Evolutionary conservation across 2,113 vertebrate genomes (phyloP), one percentile per base, ranked within the genome.

Genomic region (Leucopsar rothschildi): DNA sequence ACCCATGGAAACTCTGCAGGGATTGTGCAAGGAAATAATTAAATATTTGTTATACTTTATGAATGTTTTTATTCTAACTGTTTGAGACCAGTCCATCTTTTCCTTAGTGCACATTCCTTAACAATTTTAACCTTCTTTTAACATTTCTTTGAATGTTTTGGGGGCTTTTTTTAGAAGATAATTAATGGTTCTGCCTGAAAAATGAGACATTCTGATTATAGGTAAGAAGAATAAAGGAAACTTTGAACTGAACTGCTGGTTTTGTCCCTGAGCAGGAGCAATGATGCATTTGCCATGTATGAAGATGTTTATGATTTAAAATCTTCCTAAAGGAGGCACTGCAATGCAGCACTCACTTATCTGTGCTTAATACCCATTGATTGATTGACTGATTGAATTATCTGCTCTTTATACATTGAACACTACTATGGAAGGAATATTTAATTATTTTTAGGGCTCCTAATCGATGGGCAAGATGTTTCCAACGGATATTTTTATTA

Each of bases 91-190:
- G 28, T 53, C 27, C 60, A 16, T 39, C 27, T 37, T 68, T 68
- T 60, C 55, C 15, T 44, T 56, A 20, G 45, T 0, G 0, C 4
- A 8, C 0, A 2, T 44, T 44, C 22, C 37, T 52, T 12, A 53
- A 19, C 15, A 25, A 20, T 55, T 72, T 57, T 71, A 52, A 66
- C 29, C 39, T 39, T 39, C 39, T 39, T 39, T 39, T 39, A 39
- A 39, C 39, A 4, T 39, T 39, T 39, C 39, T 39, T 39, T 39
- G 10, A 39, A 37, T 37, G 37, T 37, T 37, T 37, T 37, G 37
- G 37, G 37, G 37, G 9, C 10, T 39, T 39, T 39, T 39, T 39
- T 22, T 5, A 29, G 49, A 49, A 49, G 24, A 35, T 8, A 47
- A 39, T 39, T 47, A 35, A 71, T 63, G 29, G 9, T 57, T 71